Conservation (phyloP, 2,888 invertebrate genomes). For the Aphrophora alni region DNA sequence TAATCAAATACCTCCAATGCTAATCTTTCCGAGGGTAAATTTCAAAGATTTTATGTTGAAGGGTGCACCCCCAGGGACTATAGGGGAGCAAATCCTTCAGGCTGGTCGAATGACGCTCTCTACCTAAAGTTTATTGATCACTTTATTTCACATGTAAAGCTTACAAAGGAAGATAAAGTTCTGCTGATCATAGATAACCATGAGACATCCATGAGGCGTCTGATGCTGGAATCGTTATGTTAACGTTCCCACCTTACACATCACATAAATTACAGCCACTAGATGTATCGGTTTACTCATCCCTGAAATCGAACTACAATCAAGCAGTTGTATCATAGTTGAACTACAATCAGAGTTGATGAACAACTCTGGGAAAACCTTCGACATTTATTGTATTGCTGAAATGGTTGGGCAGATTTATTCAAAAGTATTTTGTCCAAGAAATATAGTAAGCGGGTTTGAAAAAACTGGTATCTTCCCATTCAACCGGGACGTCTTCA, state of each 20-base stretch:
- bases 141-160: constrained; percentile 53
- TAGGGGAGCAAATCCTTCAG: constrained; percentile 52
- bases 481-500: not conserved
- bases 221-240: constrained; percentile 55
- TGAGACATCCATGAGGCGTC: constrained; percentile 52
- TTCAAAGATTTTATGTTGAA: constrained; percentile 53
- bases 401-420: not conserved
- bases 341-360: not conserved
- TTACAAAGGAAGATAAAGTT: constrained; percentile 48
- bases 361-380: constrained; percentile 29
- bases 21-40: constrained; percentile 48
- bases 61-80: constrained; percentile 54
- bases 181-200: constrained; percentile 54
- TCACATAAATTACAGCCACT: constrained; percentile 56
- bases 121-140: constrained; percentile 52
- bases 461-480: not conserved
- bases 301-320: constrained; percentile 33
- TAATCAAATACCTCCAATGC: constrained; percentile 47
- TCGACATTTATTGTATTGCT: not conserved
- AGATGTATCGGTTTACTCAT: constrained; percentile 51
- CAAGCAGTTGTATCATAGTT: constrained; percentile 24
- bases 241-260: constrained; percentile 57
- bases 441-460: constrained; percentile 15
- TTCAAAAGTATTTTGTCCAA: not conserved
- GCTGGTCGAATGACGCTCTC: constrained; percentile 53